A percentile compares a stretch with the other conserved stretches of the same genome.
These are phyloP conservation scores for Chaenogobius annularis DNA, from an alignment of 2,113 vertebrate species.

Conservation along the genomic window DNA sequence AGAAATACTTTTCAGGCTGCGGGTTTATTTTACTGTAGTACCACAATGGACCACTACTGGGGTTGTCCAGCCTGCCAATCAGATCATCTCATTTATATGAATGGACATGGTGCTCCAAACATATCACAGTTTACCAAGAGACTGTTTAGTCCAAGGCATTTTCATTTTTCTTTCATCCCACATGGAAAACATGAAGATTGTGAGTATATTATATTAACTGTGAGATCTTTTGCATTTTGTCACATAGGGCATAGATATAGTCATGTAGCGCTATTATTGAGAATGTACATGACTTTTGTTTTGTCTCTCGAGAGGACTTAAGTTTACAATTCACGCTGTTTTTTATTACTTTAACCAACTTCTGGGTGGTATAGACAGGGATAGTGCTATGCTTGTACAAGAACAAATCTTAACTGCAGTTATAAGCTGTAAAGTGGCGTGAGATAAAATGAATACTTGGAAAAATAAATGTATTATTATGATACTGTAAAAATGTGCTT, in stretches of 20 bases:
- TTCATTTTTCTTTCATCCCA: constrained; percentile 31
- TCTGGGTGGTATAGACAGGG: neutral
- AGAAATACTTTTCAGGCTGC: neutral
- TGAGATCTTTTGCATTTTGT: constrained; percentile 30
- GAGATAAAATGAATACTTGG: constrained; percentile 26
- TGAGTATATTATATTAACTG: constrained; percentile 37
- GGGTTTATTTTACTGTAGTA: neutral
- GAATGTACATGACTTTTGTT: constrained; percentile 49
- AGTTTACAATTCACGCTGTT: constrained; percentile 2
- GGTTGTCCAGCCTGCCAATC: neutral
- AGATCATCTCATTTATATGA: neutral
- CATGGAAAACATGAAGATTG: constrained; percentile 45
- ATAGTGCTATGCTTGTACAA: constrained; percentile 11
- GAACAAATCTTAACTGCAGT: constrained; percentile 19
- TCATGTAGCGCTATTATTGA: constrained; percentile 29
- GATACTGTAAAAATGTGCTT: constrained; percentile 13
- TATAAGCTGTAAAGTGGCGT: constrained; percentile 24
- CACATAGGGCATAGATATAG: constrained; percentile 25
- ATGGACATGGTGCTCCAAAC: neutral
- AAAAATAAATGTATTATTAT: constrained; percentile 48
- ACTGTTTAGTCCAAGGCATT: constrained; percentile 32
- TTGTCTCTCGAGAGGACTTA: too few species aligned
- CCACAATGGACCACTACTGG: neutral
- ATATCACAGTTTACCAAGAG: constrained; percentile 21
- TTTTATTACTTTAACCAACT: constrained; percentile 20